Evolutionary conservation across 2,113 vertebrate species (phyloP).

Genomic region (Eulemur rufifrons): DNA sequence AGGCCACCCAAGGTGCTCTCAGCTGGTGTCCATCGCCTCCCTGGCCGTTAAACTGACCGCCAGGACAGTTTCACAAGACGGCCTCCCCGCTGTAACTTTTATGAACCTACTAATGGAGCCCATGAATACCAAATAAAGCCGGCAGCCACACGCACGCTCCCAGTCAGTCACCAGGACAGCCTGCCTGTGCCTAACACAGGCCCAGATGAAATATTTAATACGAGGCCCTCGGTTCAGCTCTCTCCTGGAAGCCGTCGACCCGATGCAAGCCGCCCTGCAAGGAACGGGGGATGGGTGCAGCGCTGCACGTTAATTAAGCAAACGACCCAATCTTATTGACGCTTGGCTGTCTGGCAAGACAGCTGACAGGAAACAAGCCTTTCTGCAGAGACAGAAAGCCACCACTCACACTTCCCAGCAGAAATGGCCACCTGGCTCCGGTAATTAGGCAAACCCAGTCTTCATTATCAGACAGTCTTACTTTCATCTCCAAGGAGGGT

Average conservation of each 20-base stretch:
- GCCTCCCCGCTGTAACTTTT: neutral
- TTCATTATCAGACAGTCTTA: neutral
- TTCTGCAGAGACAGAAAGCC: neutral
- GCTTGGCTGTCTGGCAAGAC: neutral
- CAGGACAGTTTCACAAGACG: neutral
- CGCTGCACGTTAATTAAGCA: neutral
- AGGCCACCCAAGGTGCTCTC: neutral
- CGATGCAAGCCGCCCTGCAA: fast-evolving
- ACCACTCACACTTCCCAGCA: neutral
- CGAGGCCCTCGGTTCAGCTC: neutral
- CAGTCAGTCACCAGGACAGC: fast-evolving
- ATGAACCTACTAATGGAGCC: neutral
- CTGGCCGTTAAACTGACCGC: neutral
- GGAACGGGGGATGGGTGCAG: fast-evolving
- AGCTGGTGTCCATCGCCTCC: fast-evolving
- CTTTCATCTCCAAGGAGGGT: neutral
- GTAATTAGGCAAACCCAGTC: neutral
- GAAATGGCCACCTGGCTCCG: neutral
- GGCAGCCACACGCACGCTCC: fast-evolving
- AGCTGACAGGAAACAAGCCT: neutral
- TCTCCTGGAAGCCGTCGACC: neutral
- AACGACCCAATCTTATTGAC: fast-evolving
- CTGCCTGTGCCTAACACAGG: neutral
- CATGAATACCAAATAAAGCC: neutral
- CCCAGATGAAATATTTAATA: neutral